Conservation (phyloP, 1,140 invertebrate genomes). For the Acromyrmex heyeri region DNA sequence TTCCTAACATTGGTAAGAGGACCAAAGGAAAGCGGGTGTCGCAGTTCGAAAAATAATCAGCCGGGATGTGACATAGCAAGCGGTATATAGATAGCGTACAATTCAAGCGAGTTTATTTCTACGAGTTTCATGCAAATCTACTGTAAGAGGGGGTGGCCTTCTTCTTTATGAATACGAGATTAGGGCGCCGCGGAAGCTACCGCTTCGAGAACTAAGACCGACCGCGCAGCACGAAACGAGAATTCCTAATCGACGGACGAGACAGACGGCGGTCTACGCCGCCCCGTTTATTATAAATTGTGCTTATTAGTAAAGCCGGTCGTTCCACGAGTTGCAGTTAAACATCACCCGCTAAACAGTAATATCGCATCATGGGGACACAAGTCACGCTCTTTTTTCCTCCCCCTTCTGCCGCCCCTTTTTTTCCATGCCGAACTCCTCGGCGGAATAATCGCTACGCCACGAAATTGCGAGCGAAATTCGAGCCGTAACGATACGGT, state of each 20-base stretch:
- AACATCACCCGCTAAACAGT: constrained; percentile 19
- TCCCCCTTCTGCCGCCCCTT: neutral
- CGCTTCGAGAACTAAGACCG: constrained; percentile 44
- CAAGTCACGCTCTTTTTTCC: constrained; percentile 30
- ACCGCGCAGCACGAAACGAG: constrained; percentile 65
- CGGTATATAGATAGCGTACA: constrained; percentile 46
- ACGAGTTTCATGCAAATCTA: constrained; percentile 68
- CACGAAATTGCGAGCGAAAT: constrained; percentile 15
- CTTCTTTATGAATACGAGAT: constrained; percentile 76
- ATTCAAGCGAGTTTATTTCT: constrained; percentile 63
- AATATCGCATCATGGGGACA: neutral
- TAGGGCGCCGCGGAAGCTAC: constrained; percentile 66
- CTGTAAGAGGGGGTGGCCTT: constrained; percentile 25
- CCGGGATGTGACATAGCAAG: constrained; percentile 46
- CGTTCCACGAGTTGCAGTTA: constrained; percentile 53
- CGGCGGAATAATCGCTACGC: constrained; percentile 28
- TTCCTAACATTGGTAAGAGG: neutral
- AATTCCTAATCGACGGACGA: constrained; percentile 72
- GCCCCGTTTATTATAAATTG: constrained; percentile 71
- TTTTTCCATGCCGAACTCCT: neutral
- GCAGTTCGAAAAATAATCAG: constrained; percentile 68
- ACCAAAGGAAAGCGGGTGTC: constrained; percentile 1
- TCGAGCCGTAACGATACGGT: neutral
- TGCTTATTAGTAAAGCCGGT: constrained; percentile 68
- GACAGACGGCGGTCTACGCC: constrained; percentile 44